Percentiles rank a stretch among this genome's conserved stretches.
Conservation (phyloP, 1,140 invertebrate species). For the Achatina immaculata region DNA sequence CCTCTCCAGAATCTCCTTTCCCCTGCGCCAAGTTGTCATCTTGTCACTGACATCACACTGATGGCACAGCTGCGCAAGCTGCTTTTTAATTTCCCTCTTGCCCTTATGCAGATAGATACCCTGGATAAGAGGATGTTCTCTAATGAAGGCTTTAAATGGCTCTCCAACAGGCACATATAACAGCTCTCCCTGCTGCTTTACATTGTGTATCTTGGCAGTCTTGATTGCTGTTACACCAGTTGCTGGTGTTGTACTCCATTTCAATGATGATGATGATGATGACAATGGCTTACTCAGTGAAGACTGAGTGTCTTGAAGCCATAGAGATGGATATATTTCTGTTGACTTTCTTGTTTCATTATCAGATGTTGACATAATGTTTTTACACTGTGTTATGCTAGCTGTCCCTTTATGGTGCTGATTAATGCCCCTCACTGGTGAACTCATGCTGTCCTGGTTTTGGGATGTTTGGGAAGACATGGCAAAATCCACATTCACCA, state of each 20-base stretch:
- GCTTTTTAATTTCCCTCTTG: conserved; percentile 57
- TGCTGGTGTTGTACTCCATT: background rate
- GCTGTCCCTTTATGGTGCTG: background rate
- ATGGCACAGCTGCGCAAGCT: conserved; percentile 48
- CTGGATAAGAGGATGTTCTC: conserved; percentile 54
- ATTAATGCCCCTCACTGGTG: background rate
- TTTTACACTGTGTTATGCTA: background rate
- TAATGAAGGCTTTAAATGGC: conserved; percentile 48
- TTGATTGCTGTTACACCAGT: conserved; percentile 16
- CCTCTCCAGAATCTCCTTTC: conserved; percentile 51
- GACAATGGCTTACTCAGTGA: background rate
- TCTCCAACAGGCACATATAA: conserved; percentile 50
- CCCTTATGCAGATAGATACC: conserved; percentile 61
- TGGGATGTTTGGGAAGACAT: background rate
- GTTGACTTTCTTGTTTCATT: background rate
- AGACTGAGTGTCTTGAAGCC: background rate
- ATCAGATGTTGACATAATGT: background rate
- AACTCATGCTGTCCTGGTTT: background rate
- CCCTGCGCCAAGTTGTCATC: conserved; percentile 56
- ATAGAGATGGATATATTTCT: background rate
- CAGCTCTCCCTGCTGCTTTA: conserved; percentile 44
- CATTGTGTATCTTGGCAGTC: conserved; percentile 44
- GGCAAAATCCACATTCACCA: conserved; percentile 21
- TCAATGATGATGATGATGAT: background rate
- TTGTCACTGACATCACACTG: conserved; percentile 49